Evolutionary conservation across 1,140 invertebrate genomes (phyloP), one percentile per base, ranked within the genome.

Genomic region (Brachionus koreanus): DNA sequence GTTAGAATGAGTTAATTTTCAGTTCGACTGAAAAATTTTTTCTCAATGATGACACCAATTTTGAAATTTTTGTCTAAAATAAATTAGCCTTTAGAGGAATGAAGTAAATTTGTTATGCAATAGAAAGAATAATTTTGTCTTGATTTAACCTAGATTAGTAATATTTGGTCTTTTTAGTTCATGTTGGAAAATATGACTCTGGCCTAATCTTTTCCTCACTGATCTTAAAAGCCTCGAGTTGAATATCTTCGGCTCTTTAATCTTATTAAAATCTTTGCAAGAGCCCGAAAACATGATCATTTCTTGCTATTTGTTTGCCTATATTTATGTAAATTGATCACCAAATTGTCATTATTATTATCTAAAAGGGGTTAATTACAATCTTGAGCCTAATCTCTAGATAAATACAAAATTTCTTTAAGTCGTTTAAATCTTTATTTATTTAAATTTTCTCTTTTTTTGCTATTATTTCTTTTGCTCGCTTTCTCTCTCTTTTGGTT

Each of bases 291-390:
- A 57, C 49, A 57, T 57, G 49, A 57, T 9, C 7, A 57, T 57
- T 57, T 57, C 49, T 25, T 19, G 49, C 16, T 57, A 57, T 16
- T 57, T 57, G 5, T 57, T 57, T 9, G 49, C 9, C n/a, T 23
- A 57, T 23, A 57, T 57, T 25, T 57, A 25, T 57, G 49, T 57
- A 57, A 57, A 57, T 57, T 57, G 49, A 57, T 57, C 49, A 57
- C 49, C 49, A 57, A 57, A 57, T 57, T 57, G 49, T 57, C 49
- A 57, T 57, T 57, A 57, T 57, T 57, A 57, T 57, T 57, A 57
- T 57, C 49, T 57, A 57, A 57, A 57, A 57, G 49, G 49, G 49
- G 49, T 57, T 57, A 57, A 57, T 57, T 57, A 57, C 49, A 57
- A 57, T 23, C 49, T 23, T 23, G 49, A 57, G 49, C 19, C 19